These are phyloP conservation scores for Perizoma affinitatum DNA, from an alignment of 2,888 invertebrate species.

Conservation along the genomic window DNA sequence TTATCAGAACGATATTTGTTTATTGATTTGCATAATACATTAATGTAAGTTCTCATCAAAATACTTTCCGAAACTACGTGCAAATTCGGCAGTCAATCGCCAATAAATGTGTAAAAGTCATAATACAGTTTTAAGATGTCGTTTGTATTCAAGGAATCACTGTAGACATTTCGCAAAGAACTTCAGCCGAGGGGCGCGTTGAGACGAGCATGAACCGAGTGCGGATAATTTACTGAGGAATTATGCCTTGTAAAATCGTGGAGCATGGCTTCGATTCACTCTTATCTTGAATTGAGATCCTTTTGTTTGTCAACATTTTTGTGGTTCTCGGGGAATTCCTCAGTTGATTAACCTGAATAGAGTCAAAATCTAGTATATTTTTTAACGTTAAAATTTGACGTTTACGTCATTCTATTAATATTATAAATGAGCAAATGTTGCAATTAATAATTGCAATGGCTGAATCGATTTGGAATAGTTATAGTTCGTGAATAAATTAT, in stretches of 20 bases:
- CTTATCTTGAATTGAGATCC: constrained; percentile 31
- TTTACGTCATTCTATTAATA: no score
- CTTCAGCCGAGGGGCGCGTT: constrained; percentile 62
- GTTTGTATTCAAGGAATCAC: constrained; percentile 85
- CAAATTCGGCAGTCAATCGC: constrained; percentile 60
- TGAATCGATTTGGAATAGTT: no score
- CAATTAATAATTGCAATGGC: no score
- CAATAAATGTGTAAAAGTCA: constrained; percentile 76
- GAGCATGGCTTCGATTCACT: constrained; percentile 47
- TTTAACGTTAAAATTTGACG: no score
- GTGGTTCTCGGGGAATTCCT: constrained; percentile 12
- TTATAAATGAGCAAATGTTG: no score
- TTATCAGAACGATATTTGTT: not conserved
- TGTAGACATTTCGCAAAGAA: constrained; percentile 82
- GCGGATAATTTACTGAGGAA: constrained; percentile 76
- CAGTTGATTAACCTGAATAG: not conserved
- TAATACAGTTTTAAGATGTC: constrained; percentile 76
- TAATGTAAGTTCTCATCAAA: not conserved
- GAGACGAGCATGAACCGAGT: constrained; percentile 71
- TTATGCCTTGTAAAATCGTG: constrained; percentile 67
- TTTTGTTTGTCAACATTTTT: constrained; percentile 38
- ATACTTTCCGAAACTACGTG: constrained; percentile 43
- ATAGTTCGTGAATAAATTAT: no score
- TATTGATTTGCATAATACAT: not conserved
- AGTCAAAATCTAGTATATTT: constrained; percentile 2